Conservation (phyloP, 2,113 vertebrate species). For the Platanista minor region DNA sequence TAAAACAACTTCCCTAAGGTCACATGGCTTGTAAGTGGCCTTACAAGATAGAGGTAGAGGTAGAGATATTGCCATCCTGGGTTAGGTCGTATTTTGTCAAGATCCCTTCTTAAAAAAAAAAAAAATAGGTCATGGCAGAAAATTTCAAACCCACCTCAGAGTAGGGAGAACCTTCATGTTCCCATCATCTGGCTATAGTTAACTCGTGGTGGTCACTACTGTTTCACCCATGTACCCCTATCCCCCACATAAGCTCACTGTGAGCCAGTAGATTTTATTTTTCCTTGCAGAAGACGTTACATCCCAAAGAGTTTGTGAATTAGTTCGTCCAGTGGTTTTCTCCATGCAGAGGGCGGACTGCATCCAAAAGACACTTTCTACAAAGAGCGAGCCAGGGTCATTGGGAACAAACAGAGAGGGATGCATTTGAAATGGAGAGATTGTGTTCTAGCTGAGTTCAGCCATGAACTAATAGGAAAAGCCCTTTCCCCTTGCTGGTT, state of each 20-base stretch:
- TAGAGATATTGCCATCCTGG: not conserved
- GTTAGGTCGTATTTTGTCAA: not conserved
- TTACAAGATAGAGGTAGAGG: not conserved
- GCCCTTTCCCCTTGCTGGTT: no score
- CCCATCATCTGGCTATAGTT: rapidly evolving
- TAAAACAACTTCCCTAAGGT: not conserved
- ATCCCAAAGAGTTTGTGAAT: not conserved
- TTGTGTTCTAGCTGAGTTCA: not conserved
- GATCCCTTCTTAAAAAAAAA: not conserved
- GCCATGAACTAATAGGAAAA: not conserved
- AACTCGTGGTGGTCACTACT: not conserved
- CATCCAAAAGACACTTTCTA: not conserved
- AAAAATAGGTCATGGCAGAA: not conserved
- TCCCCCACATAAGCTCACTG: not conserved
- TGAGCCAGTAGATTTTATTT: not conserved
- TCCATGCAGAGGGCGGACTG: not conserved
- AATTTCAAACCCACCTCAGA: not conserved
- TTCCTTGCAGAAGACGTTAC: not conserved
- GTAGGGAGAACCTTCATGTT: not conserved
- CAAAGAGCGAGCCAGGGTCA: rapidly evolving
- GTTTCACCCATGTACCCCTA: not conserved
- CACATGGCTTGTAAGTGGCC: not conserved
- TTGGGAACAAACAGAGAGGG: not conserved
- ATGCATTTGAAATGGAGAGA: not conserved
- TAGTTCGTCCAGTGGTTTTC: not conserved